Conservation (phyloP, 1,140 invertebrate genomes). For the Thaumatotibia leucotreta region DNA sequence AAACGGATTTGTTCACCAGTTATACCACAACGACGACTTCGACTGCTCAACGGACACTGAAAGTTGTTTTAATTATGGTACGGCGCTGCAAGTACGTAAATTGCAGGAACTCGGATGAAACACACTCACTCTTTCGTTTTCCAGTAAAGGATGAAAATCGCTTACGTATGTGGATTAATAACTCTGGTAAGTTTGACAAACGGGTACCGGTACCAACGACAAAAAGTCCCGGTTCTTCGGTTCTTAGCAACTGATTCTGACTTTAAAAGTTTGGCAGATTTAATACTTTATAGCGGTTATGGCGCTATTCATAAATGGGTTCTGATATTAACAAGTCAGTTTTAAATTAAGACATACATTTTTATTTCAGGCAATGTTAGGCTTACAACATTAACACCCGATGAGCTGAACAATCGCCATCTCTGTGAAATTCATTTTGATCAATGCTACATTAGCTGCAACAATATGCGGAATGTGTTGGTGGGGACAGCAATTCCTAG, state of each 20-base stretch:
- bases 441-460: neutral
- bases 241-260: no score
- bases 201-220: no score
- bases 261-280: no score
- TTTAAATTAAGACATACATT: no score
- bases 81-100: neutral
- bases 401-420: neutral
- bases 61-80: no score
- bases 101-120: neutral
- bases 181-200: neutral
- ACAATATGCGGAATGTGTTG: neutral
- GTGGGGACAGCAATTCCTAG: neutral
- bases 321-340: no score
- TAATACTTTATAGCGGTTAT: no score
- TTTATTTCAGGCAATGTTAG: neutral
- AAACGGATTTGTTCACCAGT: no score
- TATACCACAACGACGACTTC: no score
- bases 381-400: neutral
- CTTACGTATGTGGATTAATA: neutral
- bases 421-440: neutral
- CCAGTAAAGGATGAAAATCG: neutral
- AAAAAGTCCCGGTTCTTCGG: no score
- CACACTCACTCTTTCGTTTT: neutral
- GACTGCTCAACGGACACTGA: no score
- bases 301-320: no score